Conservation (phyloP, 2,113 vertebrate genomes). For the Brachypteracias leptosomus region DNA sequence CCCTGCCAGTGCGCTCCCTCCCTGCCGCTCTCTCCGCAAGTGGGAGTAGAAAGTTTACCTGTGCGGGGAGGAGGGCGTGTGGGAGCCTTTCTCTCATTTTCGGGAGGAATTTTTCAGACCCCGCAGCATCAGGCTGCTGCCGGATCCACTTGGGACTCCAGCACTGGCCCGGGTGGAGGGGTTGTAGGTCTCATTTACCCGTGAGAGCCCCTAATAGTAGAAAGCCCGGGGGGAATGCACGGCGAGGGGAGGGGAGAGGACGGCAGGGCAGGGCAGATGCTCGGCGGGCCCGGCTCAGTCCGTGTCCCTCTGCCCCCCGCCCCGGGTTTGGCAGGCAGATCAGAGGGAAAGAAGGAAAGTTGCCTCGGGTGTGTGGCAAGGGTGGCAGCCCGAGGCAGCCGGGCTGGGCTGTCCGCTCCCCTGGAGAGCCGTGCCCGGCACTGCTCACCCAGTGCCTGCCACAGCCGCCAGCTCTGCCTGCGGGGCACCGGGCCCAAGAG, state of each 20-base stretch:
- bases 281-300: accelerated
- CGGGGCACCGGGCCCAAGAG: accelerated
- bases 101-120: not conserved
- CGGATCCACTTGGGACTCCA: not conserved
- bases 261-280: not conserved
- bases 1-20: not conserved
- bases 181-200: not conserved
- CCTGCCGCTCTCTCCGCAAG: not conserved
- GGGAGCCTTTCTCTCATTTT: not conserved
- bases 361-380: not conserved
- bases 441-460: accelerated
- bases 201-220: not conserved
- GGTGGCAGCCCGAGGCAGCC: too few species aligned
- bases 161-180: not conserved
- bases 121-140: not conserved
- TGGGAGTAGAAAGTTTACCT: conserved; percentile 62
- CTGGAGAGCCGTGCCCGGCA: not conserved
- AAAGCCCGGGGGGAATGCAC: accelerated
- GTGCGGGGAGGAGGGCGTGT: not conserved
- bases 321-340: not conserved
- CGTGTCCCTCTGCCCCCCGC: not conserved
- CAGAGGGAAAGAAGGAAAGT: not conserved
- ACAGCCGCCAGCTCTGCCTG: not conserved
- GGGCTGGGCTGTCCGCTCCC: not conserved
- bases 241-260: not conserved